Conservation (phyloP, 1,140 invertebrate genomes). For the Octopus bimaculoides region DNA sequence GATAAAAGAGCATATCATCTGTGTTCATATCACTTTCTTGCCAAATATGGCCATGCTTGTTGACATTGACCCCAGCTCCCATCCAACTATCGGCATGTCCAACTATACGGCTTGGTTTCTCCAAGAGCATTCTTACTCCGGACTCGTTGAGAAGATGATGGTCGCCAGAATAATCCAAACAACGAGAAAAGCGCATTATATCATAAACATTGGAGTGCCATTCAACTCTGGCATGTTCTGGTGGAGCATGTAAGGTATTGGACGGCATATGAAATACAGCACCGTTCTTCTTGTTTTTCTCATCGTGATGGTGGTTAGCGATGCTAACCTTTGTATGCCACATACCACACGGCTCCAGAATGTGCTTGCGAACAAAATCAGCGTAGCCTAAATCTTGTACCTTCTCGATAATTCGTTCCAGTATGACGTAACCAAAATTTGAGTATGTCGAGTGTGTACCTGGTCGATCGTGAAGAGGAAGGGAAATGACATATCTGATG, state of each 20-base stretch:
- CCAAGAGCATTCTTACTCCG: slow-evolving; percentile 27
- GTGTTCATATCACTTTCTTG: slow-evolving; percentile 38
- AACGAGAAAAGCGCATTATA: slow-evolving; percentile 40
- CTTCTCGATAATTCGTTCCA: slow-evolving; percentile 53
- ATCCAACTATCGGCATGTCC: slow-evolving; percentile 31
- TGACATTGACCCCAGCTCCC: slow-evolving; percentile 37
- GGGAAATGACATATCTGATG: slow-evolving; percentile 42
- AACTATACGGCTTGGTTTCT: slow-evolving; percentile 21
- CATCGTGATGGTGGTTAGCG: slow-evolving; percentile 15
- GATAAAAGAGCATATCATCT: slow-evolving; percentile 42
- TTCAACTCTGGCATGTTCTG: slow-evolving; percentile 30
- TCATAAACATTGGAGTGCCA: slow-evolving; percentile 51
- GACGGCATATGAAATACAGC: slow-evolving; percentile 11
- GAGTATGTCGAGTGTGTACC: slow-evolving; percentile 48
- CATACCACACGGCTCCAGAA: slow-evolving; percentile 52
- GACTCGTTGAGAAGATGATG: slow-evolving; percentile 36
- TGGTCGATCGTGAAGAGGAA: slow-evolving; percentile 39
- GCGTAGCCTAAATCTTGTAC: slow-evolving; percentile 40
- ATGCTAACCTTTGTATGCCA: slow-evolving; percentile 44
- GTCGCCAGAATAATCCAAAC: slow-evolving; percentile 32
- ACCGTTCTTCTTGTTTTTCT: slow-evolving; percentile 20
- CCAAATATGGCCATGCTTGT: slow-evolving; percentile 38
- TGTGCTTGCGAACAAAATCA: slow-evolving; percentile 40
- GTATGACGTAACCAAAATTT: slow-evolving; percentile 53
- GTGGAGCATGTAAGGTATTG: slow-evolving; percentile 12